Evolutionary conservation across 2,888 invertebrate genomes (phyloP).

Genomic region (Andricus quercusramuli): DNA sequence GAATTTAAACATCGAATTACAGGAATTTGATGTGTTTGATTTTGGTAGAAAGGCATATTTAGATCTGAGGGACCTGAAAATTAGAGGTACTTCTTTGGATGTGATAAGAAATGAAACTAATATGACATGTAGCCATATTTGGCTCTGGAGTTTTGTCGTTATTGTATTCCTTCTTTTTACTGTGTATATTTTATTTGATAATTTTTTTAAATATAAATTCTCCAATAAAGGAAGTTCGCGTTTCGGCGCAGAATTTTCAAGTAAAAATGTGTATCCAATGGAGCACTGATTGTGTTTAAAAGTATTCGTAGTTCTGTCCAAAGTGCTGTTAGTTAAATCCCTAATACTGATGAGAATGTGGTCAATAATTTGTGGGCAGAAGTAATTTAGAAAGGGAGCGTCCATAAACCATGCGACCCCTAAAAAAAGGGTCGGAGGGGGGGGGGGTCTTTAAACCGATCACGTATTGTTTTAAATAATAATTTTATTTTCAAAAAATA

Average conservation of each 20-base stretch:
- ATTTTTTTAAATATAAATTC: not conserved
- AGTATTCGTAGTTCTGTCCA: not conserved
- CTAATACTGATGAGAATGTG: not conserved
- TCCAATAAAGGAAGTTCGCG: not conserved
- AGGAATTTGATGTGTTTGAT: not conserved
- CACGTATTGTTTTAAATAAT: no score
- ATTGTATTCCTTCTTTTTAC: not conserved
- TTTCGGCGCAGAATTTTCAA: not conserved
- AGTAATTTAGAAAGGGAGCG: not conserved
- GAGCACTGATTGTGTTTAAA: not conserved
- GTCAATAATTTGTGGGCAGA: not conserved
- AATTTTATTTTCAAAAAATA: no score
- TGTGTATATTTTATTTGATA: not conserved
- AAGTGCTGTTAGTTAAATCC: not conserved
- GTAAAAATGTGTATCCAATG: constrained; percentile 1
- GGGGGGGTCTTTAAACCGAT: no score
- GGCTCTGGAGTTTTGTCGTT: not conserved
- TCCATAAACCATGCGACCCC: no score
- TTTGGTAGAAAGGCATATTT: not conserved
- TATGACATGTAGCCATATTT: not conserved
- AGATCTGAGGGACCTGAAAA: not conserved
- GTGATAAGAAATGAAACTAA: not conserved
- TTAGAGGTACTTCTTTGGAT: not conserved
- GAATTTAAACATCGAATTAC: not conserved
- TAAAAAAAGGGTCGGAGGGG: no score